These are phyloP conservation scores for Neotoma lepida DNA, from an alignment of 2,113 vertebrate genomes.

Conservation along the genomic window DNA sequence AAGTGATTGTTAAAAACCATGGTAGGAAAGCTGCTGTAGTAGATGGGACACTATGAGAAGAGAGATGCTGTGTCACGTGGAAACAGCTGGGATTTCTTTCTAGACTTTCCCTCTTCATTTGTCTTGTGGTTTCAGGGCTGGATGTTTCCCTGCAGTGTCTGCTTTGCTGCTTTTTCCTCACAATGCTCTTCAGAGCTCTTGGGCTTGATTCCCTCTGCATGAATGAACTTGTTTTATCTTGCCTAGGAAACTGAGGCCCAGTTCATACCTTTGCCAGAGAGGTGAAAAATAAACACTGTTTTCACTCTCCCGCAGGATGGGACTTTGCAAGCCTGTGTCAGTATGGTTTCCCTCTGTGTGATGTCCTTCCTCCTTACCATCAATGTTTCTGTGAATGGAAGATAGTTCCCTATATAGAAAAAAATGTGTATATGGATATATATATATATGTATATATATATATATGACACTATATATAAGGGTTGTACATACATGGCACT, in stretches of 20 bases:
- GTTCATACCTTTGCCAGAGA: background rate
- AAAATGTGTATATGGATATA: too few relatives aligned
- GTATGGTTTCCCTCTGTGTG: background rate
- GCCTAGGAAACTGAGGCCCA: background rate
- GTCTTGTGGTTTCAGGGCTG: background rate
- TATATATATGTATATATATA: too few relatives aligned
- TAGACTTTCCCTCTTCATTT: background rate
- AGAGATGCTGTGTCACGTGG: background rate
- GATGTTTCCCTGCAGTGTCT: background rate
- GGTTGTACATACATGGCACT: too few relatives aligned
- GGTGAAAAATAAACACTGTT: background rate
- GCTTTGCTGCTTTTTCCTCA: background rate
- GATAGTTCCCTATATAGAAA: constrained; percentile 22
- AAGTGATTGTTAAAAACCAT: background rate
- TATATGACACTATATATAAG: too few relatives aligned
- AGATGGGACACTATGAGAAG: background rate
- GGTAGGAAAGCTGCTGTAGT: background rate
- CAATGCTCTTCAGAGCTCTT: background rate
- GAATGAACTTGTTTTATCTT: background rate
- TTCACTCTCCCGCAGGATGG: background rate
- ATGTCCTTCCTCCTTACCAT: constrained; percentile 17
- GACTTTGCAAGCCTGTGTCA: background rate
- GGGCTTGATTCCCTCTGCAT: background rate
- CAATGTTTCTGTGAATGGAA: background rate
- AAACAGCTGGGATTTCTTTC: background rate